Base-by-base conservation (phyloP, 2,113 vertebrate genomes). In the Python bivittatus region DNA sequence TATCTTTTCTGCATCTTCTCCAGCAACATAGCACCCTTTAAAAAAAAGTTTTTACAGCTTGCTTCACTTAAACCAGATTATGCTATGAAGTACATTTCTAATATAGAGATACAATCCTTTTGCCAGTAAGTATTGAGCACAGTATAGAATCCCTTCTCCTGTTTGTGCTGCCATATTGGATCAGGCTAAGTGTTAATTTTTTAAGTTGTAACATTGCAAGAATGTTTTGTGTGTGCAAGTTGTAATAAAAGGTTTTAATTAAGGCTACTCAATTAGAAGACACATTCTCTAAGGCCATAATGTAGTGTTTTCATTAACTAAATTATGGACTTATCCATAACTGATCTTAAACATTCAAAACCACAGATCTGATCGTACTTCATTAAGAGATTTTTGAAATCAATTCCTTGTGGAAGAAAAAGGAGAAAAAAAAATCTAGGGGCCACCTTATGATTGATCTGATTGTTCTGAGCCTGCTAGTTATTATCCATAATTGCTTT, bases 221-320 rank as follows among this genome's bases (percentile, higher is more conserved):
- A 88, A 58, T 87, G 86, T 48, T n/a, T 48, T 60, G 38, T 61
- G 25, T 29, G 68, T 88, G 8, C 79, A 53, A 4, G 13, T 90
- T 61, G 57, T 89, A 56, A 83, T 22, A 33, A 60, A 61, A 68
- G 58, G 84, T 86, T 92, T 88, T 92, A 84, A 88, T 92, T 68
- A 84, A 92, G 91, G 29, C 60, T 92, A 44, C 33, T 25, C 61
- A 86, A 38, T 25, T 48, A n/a, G 20, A 88, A 44, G 11, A 42
- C 58, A 11, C 42, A 84, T 92, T 92, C 64, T 84, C 54, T 17
- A 83, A 58, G 57, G 64, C n/a, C 6, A 79, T 22, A 89, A 57
- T 57, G 61, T 88, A 92, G 29, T 92, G 88, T 89, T 92, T 92
- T 84, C 56, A 89, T 85, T 92, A 85, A 85, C 61, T 89, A 88